Conservation (phyloP, 1,140 invertebrate species). For the Sarcophaga bullata region DNA sequence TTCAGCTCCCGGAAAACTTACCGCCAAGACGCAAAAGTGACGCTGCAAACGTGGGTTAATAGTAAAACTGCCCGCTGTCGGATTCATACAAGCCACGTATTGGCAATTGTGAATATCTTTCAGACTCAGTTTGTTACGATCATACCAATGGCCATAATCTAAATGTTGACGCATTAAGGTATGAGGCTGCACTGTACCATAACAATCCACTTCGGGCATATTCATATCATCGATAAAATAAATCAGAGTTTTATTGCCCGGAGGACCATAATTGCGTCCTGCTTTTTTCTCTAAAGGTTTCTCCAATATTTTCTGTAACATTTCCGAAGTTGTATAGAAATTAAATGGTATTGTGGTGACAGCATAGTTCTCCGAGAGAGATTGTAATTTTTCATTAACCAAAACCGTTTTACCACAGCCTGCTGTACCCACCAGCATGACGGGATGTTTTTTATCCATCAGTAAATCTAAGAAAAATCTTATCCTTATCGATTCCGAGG, state of each 20-base stretch:
- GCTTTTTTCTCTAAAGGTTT: slow-evolving; percentile 98
- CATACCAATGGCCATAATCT: slow-evolving; percentile 96
- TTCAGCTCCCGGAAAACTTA: slow-evolving; percentile 89
- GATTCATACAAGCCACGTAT: slow-evolving; percentile 97
- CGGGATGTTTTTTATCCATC: slow-evolving; percentile 87
- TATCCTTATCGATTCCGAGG: slow-evolving; percentile 90
- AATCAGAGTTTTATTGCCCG: slow-evolving; percentile 92
- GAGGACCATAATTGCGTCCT: slow-evolving; percentile 94
- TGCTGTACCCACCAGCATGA: slow-evolving; percentile 93
- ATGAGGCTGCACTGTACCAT: slow-evolving; percentile 96
- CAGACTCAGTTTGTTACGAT: slow-evolving; percentile 86
- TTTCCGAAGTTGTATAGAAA: slow-evolving; percentile 96
- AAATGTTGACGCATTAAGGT: slow-evolving; percentile 94
- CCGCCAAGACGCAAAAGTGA: slow-evolving; percentile 94
- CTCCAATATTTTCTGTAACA: slow-evolving; percentile 94
- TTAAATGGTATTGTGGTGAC: slow-evolving; percentile 95
- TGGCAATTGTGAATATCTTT: slow-evolving; percentile 98
- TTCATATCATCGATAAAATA: slow-evolving; percentile 99
- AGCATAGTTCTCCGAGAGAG: slow-evolving; percentile 86
- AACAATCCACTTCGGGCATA: slow-evolving; percentile 95
- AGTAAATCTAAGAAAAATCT: slow-evolving; percentile 90
- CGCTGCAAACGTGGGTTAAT: slow-evolving; percentile 93
- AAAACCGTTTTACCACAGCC: slow-evolving; percentile 92
- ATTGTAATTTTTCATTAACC: slow-evolving; percentile 84
- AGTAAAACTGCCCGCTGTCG: slow-evolving; percentile 95